A percentile compares a stretch with the other conserved stretches of the same genome.
Conservation (phyloP, 2,888 invertebrate genomes). For the Eilema sororculum region DNA sequence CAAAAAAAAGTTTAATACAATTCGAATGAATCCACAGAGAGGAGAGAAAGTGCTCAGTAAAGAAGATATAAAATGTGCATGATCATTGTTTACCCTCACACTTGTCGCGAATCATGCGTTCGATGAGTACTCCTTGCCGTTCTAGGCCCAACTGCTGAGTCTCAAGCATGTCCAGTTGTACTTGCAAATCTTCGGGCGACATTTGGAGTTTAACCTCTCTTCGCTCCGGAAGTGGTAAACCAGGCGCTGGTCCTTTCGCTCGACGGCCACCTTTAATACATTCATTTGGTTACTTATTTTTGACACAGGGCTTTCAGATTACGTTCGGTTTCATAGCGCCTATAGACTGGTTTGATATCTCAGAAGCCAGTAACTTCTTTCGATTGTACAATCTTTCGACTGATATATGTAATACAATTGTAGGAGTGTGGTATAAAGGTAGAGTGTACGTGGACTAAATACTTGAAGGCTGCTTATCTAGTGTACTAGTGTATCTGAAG, state of each 20-base stretch:
- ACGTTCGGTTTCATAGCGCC: too few relatives aligned
- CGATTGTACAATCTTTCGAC: too few relatives aligned
- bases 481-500: too few relatives aligned
- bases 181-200: slow-evolving; percentile 88
- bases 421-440: too few relatives aligned
- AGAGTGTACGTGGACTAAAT: too few relatives aligned
- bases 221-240: slow-evolving; percentile 91
- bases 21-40: neutral
- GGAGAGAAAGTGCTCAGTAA: slow-evolving; percentile 29
- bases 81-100: slow-evolving; percentile 87
- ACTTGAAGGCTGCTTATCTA: too few relatives aligned
- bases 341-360: neutral
- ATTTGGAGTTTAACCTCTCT: slow-evolving; percentile 85
- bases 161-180: slow-evolving; percentile 93
- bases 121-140: slow-evolving; percentile 95
- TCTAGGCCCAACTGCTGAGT: slow-evolving; percentile 95
- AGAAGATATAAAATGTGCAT: slow-evolving; percentile 58
- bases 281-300: neutral
- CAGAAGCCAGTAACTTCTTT: too few relatives aligned
- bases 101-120: slow-evolving; percentile 95
- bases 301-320: neutral
- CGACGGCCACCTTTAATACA: slow-evolving; percentile 88
- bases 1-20: neutral
- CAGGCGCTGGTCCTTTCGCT: slow-evolving; percentile 94
- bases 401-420: neutral